Conservation (phyloP, 2,888 invertebrate species). For the Coenonympha glycerion region DNA sequence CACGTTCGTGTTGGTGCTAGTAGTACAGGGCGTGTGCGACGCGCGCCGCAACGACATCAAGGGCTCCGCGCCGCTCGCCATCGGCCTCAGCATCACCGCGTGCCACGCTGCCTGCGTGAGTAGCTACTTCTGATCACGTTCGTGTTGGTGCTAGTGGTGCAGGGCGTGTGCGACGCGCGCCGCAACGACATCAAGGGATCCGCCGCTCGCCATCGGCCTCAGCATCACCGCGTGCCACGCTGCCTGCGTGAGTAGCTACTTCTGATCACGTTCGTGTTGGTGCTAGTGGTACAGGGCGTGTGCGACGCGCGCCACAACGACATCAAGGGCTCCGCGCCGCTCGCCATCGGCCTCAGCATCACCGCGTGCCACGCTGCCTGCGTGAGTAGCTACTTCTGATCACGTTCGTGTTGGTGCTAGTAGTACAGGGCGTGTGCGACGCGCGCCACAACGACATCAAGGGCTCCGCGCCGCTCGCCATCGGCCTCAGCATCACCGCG, state of each 20-base stretch:
- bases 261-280: slow-evolving; percentile 86
- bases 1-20: slow-evolving; percentile 89
- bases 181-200: slow-evolving; percentile 88
- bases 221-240: slow-evolving; percentile 90
- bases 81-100: slow-evolving; percentile 89
- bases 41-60: slow-evolving; percentile 85
- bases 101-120: slow-evolving; percentile 91
- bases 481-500: slow-evolving; percentile 89
- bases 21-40: slow-evolving; percentile 91
- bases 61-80: slow-evolving; percentile 89
- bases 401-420: slow-evolving; percentile 89
- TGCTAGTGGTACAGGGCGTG: slow-evolving; percentile 90
- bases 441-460: slow-evolving; percentile 85
- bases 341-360: slow-evolving; percentile 92
- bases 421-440: slow-evolving; percentile 91
- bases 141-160: slow-evolving; percentile 89
- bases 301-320: slow-evolving; percentile 87
- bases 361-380: slow-evolving; percentile 89
- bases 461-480: slow-evolving; percentile 89
- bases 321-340: slow-evolving; percentile 87
- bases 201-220: slow-evolving; percentile 89
- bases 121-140: slow-evolving; percentile 80
- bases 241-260: slow-evolving; percentile 81
- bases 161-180: slow-evolving; percentile 87
- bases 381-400: slow-evolving; percentile 82